These are phyloP conservation scores for Holacanthella duospinosa DNA, from an alignment of 2,888 invertebrate genomes.

Conservation along the genomic window DNA sequence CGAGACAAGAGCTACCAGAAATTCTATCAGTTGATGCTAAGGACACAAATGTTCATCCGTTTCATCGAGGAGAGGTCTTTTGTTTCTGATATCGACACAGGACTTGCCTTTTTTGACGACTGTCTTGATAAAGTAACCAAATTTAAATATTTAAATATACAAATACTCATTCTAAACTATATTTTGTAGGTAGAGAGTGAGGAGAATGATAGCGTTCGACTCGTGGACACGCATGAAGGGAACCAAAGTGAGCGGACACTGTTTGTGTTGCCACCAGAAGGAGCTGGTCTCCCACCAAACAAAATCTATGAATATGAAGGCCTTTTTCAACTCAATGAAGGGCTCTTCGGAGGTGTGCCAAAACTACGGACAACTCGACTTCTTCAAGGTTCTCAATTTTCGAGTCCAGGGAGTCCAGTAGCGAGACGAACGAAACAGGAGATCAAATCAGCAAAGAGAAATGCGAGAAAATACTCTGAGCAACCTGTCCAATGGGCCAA, in stretches of 20 bases:
- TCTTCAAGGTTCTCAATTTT: conserved; percentile 22
- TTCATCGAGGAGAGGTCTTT: conserved; percentile 98
- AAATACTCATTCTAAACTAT: not conserved
- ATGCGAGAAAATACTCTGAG: conserved; percentile 53
- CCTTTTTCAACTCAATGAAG: conserved; percentile 31
- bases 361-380: conserved; percentile 28
- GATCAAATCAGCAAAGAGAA: conserved; percentile 79
- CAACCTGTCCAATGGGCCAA: conserved; percentile 86
- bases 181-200: conserved; percentile 43
- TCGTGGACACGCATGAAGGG: conserved; percentile 68
- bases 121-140: conserved; percentile 68
- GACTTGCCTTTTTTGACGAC: conserved; percentile 92
- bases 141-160: not conserved
- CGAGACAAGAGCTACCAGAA: conserved; percentile 65
- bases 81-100: conserved; percentile 94
- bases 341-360: conserved; percentile 23
- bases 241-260: conserved; percentile 80
- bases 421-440: conserved; percentile 90
- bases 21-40: conserved; percentile 79
- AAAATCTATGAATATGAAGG: conserved; percentile 40
- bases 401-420: conserved; percentile 71
- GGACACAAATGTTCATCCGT: conserved; percentile 93
- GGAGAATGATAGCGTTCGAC: conserved; percentile 48
- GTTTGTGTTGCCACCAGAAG: conserved; percentile 88
- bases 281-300: conserved; percentile 42